phyloP scores from a whole-genome alignment of 2,113 vertebrate genomes.

The Triplophysa rosa region DNA sequence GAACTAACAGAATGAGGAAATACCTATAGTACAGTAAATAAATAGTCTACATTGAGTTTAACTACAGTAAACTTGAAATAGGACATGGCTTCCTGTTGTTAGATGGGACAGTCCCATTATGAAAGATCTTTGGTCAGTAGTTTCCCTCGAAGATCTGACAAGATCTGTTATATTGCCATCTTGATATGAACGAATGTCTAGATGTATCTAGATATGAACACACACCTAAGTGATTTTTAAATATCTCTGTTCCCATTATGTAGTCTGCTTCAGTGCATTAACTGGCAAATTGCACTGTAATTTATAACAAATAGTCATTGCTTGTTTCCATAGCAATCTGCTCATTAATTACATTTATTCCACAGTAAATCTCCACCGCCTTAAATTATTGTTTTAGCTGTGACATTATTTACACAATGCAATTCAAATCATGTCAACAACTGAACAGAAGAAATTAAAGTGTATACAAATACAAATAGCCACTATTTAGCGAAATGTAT shows the following conservation, averaged over 20 bases:
- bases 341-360: slow-evolving; percentile 31
- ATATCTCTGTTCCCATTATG: neutral
- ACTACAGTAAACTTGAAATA: too few relatives aligned
- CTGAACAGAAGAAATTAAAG: slow-evolving; percentile 26
- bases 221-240: neutral
- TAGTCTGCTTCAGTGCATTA: slow-evolving; percentile 1
- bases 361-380: slow-evolving; percentile 30
- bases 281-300: slow-evolving; percentile 17
- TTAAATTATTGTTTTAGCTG: slow-evolving; percentile 33
- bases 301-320: slow-evolving; percentile 5
- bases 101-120: neutral
- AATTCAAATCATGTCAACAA: slow-evolving; percentile 19
- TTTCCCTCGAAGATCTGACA: too few relatives aligned
- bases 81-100: too few relatives aligned
- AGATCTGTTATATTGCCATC: too few relatives aligned
- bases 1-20: neutral
- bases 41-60: too few relatives aligned
- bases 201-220: neutral
- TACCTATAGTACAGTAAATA: too few relatives aligned
- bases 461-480: slow-evolving; percentile 3
- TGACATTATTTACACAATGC: slow-evolving; percentile 36
- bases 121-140: too few relatives aligned
- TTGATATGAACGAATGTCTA: too few relatives aligned
- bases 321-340: slow-evolving; percentile 36
- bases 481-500: slow-evolving; percentile 15